These are phyloP conservation scores for Neoniphon sammara DNA, from an alignment of 2,797 vertebrate species.

Conservation along the genomic window DNA sequence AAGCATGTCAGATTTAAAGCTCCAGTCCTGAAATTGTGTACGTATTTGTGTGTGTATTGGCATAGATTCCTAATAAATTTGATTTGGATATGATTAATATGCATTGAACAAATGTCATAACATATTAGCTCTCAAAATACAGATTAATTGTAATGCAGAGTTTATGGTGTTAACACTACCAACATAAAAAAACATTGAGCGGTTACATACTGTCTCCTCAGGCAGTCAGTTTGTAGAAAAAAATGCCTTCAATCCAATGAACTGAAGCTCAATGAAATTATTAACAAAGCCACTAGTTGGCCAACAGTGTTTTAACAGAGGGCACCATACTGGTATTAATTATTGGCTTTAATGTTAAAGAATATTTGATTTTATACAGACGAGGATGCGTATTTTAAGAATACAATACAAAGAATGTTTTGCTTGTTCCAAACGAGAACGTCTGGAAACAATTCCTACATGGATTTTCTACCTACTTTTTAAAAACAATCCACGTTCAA, in stretches of 20 bases:
- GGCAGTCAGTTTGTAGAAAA: not conserved
- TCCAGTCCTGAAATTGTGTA: too few species aligned
- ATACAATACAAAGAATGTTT: not conserved
- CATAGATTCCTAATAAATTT: too few species aligned
- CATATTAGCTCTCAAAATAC: too few species aligned
- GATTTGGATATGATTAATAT: too few species aligned
- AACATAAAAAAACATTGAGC: too few species aligned
- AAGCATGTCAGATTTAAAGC: not conserved
- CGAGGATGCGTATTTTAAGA: not conserved
- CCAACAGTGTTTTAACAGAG: not conserved
- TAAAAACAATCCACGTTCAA: slow-evolving; percentile 33
- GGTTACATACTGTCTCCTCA: too few species aligned
- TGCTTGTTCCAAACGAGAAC: not conserved
- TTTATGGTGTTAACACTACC: too few species aligned
- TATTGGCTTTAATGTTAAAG: not conserved
- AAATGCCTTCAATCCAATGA: not conserved
- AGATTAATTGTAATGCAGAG: too few species aligned
- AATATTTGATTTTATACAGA: not conserved
- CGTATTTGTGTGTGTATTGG: too few species aligned
- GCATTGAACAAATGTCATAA: too few species aligned
- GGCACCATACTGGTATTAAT: not conserved
- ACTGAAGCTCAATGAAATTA: not conserved
- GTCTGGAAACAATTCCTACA: slow-evolving; percentile 4
- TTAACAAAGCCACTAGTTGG: not conserved
- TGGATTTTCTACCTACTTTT: slow-evolving; percentile 46